phyloP scores from a whole-genome alignment of 1,140 invertebrate genomes.

The Drosophila melanica region DNA sequence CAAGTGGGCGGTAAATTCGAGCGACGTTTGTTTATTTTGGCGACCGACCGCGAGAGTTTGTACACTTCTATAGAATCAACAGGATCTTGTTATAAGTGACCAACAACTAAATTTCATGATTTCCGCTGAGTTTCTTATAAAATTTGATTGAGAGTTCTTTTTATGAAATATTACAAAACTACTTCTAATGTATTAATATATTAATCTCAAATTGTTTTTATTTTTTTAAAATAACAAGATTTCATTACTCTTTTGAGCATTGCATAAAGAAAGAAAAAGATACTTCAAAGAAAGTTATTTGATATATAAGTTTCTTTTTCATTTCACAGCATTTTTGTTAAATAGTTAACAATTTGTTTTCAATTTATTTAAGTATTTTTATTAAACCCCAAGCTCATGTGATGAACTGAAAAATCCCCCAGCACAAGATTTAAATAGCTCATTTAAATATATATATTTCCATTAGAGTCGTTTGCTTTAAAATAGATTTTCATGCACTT shows the following conservation, averaged over 20 bases:
- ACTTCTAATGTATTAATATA: too few relatives aligned
- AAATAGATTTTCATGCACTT: constrained; percentile 36
- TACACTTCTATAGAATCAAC: constrained; percentile 9
- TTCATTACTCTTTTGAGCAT: too few relatives aligned
- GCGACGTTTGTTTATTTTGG: constrained; percentile 64
- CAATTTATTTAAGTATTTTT: not conserved
- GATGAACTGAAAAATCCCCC: constrained; percentile 6
- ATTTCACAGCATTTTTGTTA: too few relatives aligned
- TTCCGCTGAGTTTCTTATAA: constrained; percentile 1
- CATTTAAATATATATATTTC: constrained; percentile 20
- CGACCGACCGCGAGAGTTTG: constrained; percentile 32
- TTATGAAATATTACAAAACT: not conserved
- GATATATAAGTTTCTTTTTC: too few relatives aligned
- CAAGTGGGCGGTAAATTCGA: constrained; percentile 65
- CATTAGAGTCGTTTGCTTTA: constrained; percentile 6
- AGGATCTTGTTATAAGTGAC: not conserved
- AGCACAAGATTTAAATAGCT: constrained; percentile 4
- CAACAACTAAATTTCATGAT: constrained; percentile 7
- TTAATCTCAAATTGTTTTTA: too few relatives aligned
- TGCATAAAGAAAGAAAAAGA: too few relatives aligned
- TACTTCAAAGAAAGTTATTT: too few relatives aligned
- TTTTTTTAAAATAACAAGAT: too few relatives aligned
- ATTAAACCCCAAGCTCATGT: not conserved
- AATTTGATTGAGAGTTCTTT: not conserved
- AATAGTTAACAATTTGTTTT: not conserved